A percentile compares a stretch with the other conserved stretches of the same genome.
phyloP scores from a whole-genome alignment of 2,888 invertebrate genomes.

The Drosophila peninsularis region DNA sequence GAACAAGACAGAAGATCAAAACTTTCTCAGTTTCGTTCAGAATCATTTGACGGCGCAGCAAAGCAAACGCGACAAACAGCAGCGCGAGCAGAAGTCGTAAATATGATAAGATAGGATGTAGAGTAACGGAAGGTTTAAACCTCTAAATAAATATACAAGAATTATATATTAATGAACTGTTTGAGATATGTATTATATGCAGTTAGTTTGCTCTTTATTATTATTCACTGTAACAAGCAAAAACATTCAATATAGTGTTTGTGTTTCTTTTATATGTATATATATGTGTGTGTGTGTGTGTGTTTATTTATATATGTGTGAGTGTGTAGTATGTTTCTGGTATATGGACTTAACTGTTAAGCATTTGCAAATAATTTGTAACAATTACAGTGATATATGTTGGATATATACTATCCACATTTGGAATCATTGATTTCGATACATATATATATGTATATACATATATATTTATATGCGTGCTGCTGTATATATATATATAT shows the following conservation, averaged over 20 bases:
- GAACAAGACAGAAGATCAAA: constrained; percentile 80
- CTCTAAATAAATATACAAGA: too few species aligned
- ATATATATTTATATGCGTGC: too few species aligned
- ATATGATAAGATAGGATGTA: too few species aligned
- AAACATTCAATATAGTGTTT: constrained; percentile 81
- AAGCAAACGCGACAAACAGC: constrained; percentile 64
- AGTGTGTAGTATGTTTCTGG: constrained; percentile 25
- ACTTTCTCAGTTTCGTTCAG: constrained; percentile 82
- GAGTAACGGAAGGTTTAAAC: too few species aligned
- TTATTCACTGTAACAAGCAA: constrained; percentile 78
- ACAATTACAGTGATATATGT: constrained; percentile 67
- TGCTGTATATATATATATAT: neutral
- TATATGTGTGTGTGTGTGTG: constrained; percentile 29
- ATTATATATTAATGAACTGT: neutral
- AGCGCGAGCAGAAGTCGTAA: constrained; percentile 33
- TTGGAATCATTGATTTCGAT: constrained; percentile 40
- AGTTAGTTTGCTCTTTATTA: constrained; percentile 59
- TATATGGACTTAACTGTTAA: constrained; percentile 63
- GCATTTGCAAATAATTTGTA: constrained; percentile 74
- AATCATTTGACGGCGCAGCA: constrained; percentile 69
- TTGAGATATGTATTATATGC: constrained; percentile 9
- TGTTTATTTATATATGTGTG: constrained; percentile 28
- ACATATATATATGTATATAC: constrained; percentile 8
- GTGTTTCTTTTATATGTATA: constrained; percentile 27
- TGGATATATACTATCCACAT: constrained; percentile 26